Base-by-base conservation (phyloP, 2,888 invertebrate species). In the Lomographa bimaculata region DNA sequence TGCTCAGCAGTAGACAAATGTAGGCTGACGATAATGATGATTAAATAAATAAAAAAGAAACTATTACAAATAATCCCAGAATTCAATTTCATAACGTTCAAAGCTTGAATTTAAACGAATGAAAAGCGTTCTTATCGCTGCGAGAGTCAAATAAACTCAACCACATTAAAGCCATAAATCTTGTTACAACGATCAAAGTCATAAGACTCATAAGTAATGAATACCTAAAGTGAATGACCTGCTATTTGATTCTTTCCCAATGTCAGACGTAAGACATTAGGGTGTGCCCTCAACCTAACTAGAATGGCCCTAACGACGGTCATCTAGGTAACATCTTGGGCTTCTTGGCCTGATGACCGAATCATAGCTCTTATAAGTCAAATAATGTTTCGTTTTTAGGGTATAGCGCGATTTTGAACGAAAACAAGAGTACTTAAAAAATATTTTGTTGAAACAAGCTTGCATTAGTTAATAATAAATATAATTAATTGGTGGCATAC, bases 251-350 rank as follows among this genome's bases (percentile, higher is more conserved):
- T 27, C 27, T n/a, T 32, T 37, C 23, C 7, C 36, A 43, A 43
- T 43, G 42, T 43, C 42, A 43, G 42, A 43, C 42, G 14, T 36
- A 37, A 32, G 42, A 27, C 36, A 43, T 43, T 37, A 37, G 16
- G 7, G 27, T 24, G 26, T 27, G 36, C 36, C 42, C 42, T 42
- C 25, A 14, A 12, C 19, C 9, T 29, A 14, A 12, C 19, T 10
- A 17, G 24, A 29, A 23, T 27, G 28, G 19, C 25, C 10, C 7
- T 32, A 11, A 32, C 34, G 25, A 34, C 19, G 32, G 32, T 27
- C 23, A 32, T 32, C 9, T 11, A 29, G 27, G 35, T 9, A 33
- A 27, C 36, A 36, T 37, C n/a, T 30, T 36, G 30, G 35, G 20
- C 30, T 7, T 20, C 16, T 28, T 1, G 24, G 25, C 14, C 19